A percentile compares a stretch with the other conserved stretches of the same genome.
Evolutionary conservation across 2,888 invertebrate species (phyloP).

Genomic region (Platyscelio sp.): DNA sequence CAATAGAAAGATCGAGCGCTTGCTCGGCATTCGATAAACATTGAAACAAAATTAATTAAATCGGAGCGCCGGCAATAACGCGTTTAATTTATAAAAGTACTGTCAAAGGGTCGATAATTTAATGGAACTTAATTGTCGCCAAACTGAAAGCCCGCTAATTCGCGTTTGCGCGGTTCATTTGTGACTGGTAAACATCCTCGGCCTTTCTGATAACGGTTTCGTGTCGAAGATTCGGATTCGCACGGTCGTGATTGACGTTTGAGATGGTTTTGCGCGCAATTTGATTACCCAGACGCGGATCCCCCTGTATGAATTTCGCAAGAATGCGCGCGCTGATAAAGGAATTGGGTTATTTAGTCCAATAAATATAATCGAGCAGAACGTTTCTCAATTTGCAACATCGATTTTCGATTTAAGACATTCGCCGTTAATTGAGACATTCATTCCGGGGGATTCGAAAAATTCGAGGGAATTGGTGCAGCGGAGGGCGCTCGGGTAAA

Average conservation of each 20-base stretch:
- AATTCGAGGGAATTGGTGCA: too few species aligned
- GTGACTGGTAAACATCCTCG: conserved; percentile 41
- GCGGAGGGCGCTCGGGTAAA: too few species aligned
- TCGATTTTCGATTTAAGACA: conserved; percentile 48
- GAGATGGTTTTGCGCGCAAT: conserved; percentile 52
- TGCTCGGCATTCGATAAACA: too few species aligned
- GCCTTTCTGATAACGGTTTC: conserved; percentile 46
- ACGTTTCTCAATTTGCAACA: conserved; percentile 50
- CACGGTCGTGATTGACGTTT: conserved; percentile 50
- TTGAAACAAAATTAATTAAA: conserved; percentile 43
- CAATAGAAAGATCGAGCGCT: too few species aligned
- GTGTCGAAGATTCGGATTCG: conserved; percentile 22
- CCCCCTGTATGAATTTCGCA: neutral
- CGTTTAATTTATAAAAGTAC: conserved; percentile 16
- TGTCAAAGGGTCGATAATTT: conserved; percentile 36
- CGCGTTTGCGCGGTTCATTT: conserved; percentile 34
- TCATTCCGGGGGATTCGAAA: too few species aligned
- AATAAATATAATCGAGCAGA: conserved; percentile 41
- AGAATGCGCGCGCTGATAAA: conserved; percentile 33
- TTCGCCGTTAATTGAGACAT: conserved; percentile 32
- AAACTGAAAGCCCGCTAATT: conserved; percentile 21
- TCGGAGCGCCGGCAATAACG: neutral
- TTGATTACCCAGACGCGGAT: conserved; percentile 36
- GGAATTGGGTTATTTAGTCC: conserved; percentile 56
- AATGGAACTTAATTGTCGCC: conserved; percentile 42